phyloP scores from a whole-genome alignment of 2,797 vertebrate genomes.

The Hypotaenidia philippensis region DNA sequence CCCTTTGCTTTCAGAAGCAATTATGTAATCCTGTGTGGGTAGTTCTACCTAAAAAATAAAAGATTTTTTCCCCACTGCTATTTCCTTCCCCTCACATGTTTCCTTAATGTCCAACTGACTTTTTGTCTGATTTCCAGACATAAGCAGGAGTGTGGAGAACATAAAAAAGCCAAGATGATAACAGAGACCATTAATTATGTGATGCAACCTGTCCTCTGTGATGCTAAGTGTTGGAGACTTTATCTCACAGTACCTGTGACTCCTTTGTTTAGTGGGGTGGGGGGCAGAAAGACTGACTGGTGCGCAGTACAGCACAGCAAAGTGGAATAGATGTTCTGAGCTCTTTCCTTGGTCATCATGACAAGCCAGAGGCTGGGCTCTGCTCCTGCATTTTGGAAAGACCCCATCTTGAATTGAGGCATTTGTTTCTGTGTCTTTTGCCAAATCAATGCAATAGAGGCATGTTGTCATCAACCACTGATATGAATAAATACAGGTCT shows the following conservation, averaged over 20 bases:
- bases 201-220: background rate
- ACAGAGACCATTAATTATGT: fast-evolving
- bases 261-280: background rate
- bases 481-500: background rate
- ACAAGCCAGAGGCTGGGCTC: background rate
- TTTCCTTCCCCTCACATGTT: background rate
- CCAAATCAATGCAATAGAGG: background rate
- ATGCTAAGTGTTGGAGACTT: background rate
- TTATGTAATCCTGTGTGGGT: background rate
- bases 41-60: background rate
- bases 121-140: background rate
- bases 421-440: background rate
- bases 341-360: background rate
- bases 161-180: background rate
- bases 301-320: background rate
- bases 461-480: fast-evolving
- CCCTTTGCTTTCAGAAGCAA: background rate
- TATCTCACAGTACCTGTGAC: background rate
- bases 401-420: background rate
- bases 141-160: background rate
- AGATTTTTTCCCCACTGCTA: background rate
- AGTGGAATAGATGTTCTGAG: background rate
- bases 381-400: background rate
- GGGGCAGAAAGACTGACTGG: background rate
- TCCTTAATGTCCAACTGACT: background rate